Evolutionary conservation across 2,888 invertebrate genomes (phyloP).

Genomic region (Hypomecis atomaria): DNA sequence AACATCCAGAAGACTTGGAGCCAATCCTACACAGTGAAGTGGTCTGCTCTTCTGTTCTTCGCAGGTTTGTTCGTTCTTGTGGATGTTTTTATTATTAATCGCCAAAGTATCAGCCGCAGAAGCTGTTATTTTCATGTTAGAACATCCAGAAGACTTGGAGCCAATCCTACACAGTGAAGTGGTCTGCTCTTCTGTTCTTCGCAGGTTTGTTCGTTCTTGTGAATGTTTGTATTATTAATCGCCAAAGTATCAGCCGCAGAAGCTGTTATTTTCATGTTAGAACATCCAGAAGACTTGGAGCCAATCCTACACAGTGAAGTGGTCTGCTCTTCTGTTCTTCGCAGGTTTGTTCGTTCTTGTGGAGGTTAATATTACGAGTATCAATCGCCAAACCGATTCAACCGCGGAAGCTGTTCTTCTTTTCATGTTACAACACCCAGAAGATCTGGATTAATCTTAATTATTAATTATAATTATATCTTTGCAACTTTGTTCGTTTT

Average conservation of each 20-base stretch:
- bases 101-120: no score
- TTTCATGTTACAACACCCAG: slow-evolving; percentile 87
- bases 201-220: slow-evolving; percentile 95
- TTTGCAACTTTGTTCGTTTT: slow-evolving; percentile 95
- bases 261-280: slow-evolving; percentile 90
- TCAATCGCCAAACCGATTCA: not conserved
- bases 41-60: slow-evolving; percentile 96
- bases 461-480: no score
- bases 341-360: slow-evolving; percentile 95
- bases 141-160: slow-evolving; percentile 89
- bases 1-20: slow-evolving; percentile 89
- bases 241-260: no score
- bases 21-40: slow-evolving; percentile 93
- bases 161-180: slow-evolving; percentile 93
- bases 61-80: slow-evolving; percentile 95
- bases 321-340: slow-evolving; percentile 96
- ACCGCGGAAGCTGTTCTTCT: no score
- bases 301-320: slow-evolving; percentile 93
- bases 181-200: slow-evolving; percentile 96
- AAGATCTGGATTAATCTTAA: slow-evolving; percentile 93
- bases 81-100: slow-evolving; percentile 84
- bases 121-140: slow-evolving; percentile 90
- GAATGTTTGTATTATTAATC: slow-evolving; percentile 84
- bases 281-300: slow-evolving; percentile 89
- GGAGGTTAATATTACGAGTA: slow-evolving; percentile 88